phyloP scores from a whole-genome alignment of 1,140 invertebrate genomes.

The Homarus americanus region DNA sequence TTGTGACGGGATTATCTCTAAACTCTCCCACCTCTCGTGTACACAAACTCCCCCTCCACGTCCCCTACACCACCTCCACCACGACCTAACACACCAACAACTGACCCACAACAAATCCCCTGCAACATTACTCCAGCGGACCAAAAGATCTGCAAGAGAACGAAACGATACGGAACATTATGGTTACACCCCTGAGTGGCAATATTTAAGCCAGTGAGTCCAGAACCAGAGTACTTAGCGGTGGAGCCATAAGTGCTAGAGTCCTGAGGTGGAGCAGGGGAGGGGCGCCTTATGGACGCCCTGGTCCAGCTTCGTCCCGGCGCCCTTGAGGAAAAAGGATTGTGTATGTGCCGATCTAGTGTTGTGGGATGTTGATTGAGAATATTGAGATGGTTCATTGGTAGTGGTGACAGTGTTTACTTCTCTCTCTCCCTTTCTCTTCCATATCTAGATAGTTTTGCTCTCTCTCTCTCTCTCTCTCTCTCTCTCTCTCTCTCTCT shows the following conservation, averaged over 20 bases:
- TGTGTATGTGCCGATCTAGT: slow-evolving; percentile 12
- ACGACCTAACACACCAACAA: background rate
- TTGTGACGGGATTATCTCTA: background rate
- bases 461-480: no score
- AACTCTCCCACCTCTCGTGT: background rate
- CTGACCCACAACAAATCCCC: background rate
- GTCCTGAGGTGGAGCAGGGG: background rate
- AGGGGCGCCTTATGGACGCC: background rate
- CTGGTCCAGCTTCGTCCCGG: background rate
- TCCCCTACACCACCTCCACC: background rate
- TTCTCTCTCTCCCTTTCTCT: no score
- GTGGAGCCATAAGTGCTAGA: slow-evolving; percentile 1
- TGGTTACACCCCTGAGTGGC: background rate
- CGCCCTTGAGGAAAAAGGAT: slow-evolving; percentile 49
- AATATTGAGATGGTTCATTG: background rate
- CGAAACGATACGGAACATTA: slow-evolving; percentile 16
- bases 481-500: no score
- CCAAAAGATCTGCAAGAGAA: slow-evolving; percentile 21
- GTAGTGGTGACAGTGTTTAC: background rate
- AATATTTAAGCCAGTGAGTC: slow-evolving; percentile 43
- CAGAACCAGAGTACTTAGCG: slow-evolving; percentile 43
- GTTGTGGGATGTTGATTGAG: slow-evolving; percentile 4
- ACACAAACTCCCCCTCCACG: background rate
- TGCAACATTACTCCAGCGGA: background rate
- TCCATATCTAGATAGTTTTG: no score